Evolutionary conservation across 2,888 invertebrate genomes (phyloP).

Genomic region (Pachydiplax longipennis): DNA sequence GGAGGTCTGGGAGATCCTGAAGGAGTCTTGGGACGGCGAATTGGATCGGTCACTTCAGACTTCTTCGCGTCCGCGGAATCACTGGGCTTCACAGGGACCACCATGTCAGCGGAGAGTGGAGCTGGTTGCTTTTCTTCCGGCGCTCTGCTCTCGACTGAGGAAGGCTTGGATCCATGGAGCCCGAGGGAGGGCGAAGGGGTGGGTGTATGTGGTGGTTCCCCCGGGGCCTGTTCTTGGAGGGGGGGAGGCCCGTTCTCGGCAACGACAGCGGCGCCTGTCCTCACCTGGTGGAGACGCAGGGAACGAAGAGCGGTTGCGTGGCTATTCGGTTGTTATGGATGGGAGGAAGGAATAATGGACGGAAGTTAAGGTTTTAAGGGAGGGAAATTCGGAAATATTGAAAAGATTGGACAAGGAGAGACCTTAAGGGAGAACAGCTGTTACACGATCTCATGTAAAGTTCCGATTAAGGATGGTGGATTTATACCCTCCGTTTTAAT

Average conservation of each 20-base stretch:
- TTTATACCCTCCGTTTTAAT: background rate
- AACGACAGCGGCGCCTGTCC: constrained; percentile 42
- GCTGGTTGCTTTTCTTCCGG: constrained; percentile 14
- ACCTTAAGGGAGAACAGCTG: background rate
- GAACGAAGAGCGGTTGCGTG: constrained; percentile 40
- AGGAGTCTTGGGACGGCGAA: background rate
- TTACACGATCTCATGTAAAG: background rate
- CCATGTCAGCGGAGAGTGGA: background rate
- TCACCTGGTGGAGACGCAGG: constrained; percentile 38
- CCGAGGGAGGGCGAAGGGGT: constrained; percentile 28
- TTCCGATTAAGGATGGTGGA: background rate
- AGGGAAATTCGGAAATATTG: background rate
- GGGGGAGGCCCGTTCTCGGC: constrained; percentile 30
- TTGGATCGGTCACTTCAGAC: background rate
- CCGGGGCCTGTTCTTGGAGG: background rate
- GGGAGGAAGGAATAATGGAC: constrained; percentile 7
- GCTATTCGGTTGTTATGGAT: constrained; percentile 31
- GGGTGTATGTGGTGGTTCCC: background rate
- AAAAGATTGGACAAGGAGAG: background rate
- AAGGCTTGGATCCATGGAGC: constrained; percentile 33
- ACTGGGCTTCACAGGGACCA: constrained; percentile 23
- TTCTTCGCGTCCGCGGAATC: constrained; percentile 21
- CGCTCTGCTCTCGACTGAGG: constrained; percentile 25
- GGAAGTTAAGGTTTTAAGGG: constrained; percentile 7
- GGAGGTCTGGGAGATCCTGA: background rate